A percentile compares a stretch with the other conserved stretches of the same genome.
Evolutionary conservation across 1,140 invertebrate species (phyloP).

Genomic region (Heliconius melpomene): DNA sequence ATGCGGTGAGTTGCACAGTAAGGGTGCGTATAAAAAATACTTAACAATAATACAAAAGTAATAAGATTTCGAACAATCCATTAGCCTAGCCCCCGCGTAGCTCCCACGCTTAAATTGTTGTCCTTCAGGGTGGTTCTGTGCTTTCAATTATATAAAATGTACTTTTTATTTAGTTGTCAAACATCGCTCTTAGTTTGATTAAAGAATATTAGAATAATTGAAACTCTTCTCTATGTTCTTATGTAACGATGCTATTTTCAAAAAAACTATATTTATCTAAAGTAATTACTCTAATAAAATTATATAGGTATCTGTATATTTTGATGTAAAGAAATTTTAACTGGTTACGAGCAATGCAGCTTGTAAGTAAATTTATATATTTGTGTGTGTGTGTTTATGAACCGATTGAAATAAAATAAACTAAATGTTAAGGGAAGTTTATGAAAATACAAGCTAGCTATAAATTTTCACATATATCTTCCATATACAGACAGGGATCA

Average conservation of each 20-base stretch:
- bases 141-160: slow-evolving; percentile 46
- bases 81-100: slow-evolving; percentile 63
- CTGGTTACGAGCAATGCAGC: too few relatives aligned
- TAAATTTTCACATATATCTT: too few relatives aligned
- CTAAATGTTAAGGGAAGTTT: too few relatives aligned
- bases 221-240: neutral
- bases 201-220: neutral
- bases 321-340: too few relatives aligned
- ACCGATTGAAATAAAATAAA: too few relatives aligned
- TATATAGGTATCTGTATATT: too few relatives aligned
- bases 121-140: slow-evolving; percentile 58
- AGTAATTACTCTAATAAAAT: too few relatives aligned
- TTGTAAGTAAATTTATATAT: too few relatives aligned
- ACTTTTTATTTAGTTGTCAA: neutral
- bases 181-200: neutral
- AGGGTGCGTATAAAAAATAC: slow-evolving; percentile 50
- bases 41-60: slow-evolving; percentile 73
- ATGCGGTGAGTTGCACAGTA: slow-evolving; percentile 55
- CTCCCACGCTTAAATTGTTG: slow-evolving; percentile 67
- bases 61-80: slow-evolving; percentile 66
- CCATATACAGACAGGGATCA: too few relatives aligned
- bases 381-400: too few relatives aligned
- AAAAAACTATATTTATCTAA: neutral
- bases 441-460: too few relatives aligned
- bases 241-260: neutral